These are phyloP conservation scores for Amazona vittata DNA, from an alignment of 2,113 vertebrate genomes.

Conservation along the genomic window DNA sequence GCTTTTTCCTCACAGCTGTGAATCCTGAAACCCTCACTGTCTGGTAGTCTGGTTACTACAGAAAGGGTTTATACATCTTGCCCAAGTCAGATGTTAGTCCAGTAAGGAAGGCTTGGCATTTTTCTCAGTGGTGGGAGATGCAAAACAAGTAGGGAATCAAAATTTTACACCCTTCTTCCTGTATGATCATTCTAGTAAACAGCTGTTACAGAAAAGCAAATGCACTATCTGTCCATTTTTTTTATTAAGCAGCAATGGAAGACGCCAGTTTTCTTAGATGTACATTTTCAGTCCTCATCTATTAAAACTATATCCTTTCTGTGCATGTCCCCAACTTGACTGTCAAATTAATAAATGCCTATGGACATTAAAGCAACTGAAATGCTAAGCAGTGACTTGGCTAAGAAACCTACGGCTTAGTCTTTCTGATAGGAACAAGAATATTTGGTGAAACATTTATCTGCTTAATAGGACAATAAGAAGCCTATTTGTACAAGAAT, in stretches of 20 bases:
- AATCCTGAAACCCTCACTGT: neutral
- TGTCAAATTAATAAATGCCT: neutral
- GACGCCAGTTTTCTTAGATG: neutral
- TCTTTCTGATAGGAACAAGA: neutral
- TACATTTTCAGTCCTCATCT: neutral
- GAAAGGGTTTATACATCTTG: neutral
- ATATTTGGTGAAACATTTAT: neutral
- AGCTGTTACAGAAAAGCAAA: neutral
- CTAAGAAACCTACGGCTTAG: neutral
- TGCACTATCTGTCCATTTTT: rapidly evolving
- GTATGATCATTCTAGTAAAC: neutral
- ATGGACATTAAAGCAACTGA: neutral
- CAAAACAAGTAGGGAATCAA: neutral
- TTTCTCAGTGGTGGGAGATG: neutral
- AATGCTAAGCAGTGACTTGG: neutral
- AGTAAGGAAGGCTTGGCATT: neutral
- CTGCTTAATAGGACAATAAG: neutral
- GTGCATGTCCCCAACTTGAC: neutral
- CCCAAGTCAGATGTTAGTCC: neutral
- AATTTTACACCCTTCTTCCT: neutral
- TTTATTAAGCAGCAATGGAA: neutral
- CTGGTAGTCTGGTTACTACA: neutral
- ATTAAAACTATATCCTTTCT: neutral
- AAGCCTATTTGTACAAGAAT: neutral
- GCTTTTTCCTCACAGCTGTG: neutral